Base-by-base conservation (phyloP, 1,140 invertebrate species). In the Drosophila pseudoananassae region DNA sequence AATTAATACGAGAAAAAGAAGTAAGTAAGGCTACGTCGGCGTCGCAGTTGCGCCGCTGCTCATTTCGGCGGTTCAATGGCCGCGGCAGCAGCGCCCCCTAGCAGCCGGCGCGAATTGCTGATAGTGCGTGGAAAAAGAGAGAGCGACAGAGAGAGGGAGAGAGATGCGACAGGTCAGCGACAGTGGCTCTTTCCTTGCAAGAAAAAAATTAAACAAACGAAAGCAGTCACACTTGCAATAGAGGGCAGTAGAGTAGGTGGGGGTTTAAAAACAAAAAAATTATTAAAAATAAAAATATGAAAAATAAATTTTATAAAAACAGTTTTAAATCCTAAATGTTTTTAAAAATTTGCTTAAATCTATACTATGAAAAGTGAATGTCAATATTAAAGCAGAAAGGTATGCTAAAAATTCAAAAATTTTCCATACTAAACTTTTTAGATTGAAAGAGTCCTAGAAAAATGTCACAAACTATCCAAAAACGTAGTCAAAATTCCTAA, bases 11-110 rank as follows among this genome's bases (percentile, higher is more conserved):
- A 40, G 52, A 69, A 69, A 31, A 15, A 43, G 43, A 56, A 43
- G 4, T 5, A 25, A 43, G 40, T 7, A 5, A 43, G 15, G 27
- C 10, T 40, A 40, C 25, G 66, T 10, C 29, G 31, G 25, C 58
- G 52, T 27, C 45, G 52, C 65, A 36, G 65, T 45, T 14, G 36
- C 36, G 45, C n/a, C 53, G 55, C 55, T 71, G 70, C 65, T 72
- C 51, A 78, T 76, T 83, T 83, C 57, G 80, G 65, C 66, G 58
- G 80, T 83, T 83, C 80, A 83, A 83, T 75, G 80, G 61, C 80
- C 80, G 77, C 71, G 63, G 77, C 57, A 78, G 64, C 57, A 51
- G 59, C 61, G 43, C 40, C 36, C 51, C 66, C 59, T 72, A 50
- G 53, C 66, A 59, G 64, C 60, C 70, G 43, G 50, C 54, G 70